Percentiles rank a stretch among this genome's conserved stretches.
These are phyloP conservation scores for Halcyon senegalensis DNA, from an alignment of 2,113 vertebrate species.

Conservation along the genomic window DNA sequence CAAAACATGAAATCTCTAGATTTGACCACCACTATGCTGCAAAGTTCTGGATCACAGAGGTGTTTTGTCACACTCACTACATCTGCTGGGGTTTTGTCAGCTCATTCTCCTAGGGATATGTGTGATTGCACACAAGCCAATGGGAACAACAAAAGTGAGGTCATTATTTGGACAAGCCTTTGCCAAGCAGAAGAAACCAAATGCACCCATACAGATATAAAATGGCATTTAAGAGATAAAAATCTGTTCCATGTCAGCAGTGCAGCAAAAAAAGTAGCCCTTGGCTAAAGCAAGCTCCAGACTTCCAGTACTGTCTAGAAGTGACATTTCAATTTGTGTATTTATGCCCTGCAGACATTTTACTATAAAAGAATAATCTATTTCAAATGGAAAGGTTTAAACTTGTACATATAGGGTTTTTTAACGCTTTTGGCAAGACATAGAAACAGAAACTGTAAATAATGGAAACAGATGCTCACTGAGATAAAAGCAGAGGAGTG, in stretches of 20 bases:
- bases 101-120: not conserved
- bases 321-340: slow-evolving; percentile 66
- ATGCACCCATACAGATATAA: slow-evolving; percentile 12
- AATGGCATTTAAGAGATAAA: slow-evolving; percentile 57
- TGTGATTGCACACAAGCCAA: not conserved
- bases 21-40: not conserved
- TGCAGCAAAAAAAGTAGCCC: slow-evolving; percentile 25
- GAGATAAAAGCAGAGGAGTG: slow-evolving; percentile 2
- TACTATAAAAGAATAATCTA: slow-evolving; percentile 72
- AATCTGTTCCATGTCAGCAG: slow-evolving; percentile 52
- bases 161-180: slow-evolving; percentile 26
- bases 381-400: slow-evolving; percentile 70
- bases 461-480: slow-evolving; percentile 44
- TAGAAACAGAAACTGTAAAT: slow-evolving; percentile 64
- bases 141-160: not conserved
- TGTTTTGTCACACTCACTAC: not conserved
- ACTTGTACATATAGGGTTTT: slow-evolving; percentile 30
- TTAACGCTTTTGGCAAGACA: slow-evolving; percentile 50
- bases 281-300: slow-evolving; percentile 46
- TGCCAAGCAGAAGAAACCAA: slow-evolving; percentile 46
- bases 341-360: slow-evolving; percentile 71
- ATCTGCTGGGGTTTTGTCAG: not conserved
- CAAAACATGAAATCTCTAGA: not conserved
- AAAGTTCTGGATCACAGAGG: not conserved
- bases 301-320: slow-evolving; percentile 55